Evolutionary conservation across 1,140 invertebrate genomes (phyloP).

Genomic region (Megalonaias nervosa): DNA sequence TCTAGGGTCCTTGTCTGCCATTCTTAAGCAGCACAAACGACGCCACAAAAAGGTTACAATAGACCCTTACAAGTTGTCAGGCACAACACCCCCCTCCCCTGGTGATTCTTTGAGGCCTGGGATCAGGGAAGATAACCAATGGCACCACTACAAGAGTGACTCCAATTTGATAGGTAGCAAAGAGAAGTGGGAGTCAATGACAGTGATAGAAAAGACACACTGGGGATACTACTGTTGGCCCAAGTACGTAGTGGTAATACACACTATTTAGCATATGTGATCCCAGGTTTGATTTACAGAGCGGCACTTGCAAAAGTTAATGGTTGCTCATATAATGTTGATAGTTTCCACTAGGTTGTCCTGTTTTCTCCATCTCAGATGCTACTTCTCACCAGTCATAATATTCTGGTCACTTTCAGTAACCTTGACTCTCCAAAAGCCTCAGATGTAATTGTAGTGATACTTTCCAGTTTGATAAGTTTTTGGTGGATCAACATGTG

Average conservation of each 20-base stretch:
- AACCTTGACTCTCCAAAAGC: too few relatives aligned
- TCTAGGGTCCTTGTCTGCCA: conserved; percentile 72
- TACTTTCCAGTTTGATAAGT: too few relatives aligned
- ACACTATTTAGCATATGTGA: too few relatives aligned
- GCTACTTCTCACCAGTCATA: too few relatives aligned
- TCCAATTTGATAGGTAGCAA: conserved; percentile 74
- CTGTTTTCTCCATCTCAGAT: too few relatives aligned
- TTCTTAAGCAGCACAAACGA: conserved; percentile 85
- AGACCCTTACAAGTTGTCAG: conserved; percentile 70
- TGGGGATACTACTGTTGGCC: conserved; percentile 90
- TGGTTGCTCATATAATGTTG: too few relatives aligned
- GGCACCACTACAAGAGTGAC: conserved; percentile 80
- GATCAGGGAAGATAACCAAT: conserved; percentile 79
- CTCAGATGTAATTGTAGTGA: too few relatives aligned
- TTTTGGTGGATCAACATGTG: too few relatives aligned
- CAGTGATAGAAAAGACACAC: conserved; percentile 80
- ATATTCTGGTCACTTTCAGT: too few relatives aligned
- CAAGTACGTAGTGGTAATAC: conserved; percentile 70
- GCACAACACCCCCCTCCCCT: conserved; percentile 12
- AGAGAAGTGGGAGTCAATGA: conserved; percentile 81
- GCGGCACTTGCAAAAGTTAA: too few relatives aligned
- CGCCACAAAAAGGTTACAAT: conserved; percentile 77
- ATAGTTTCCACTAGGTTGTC: too few relatives aligned
- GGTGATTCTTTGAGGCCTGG: conserved; percentile 67
- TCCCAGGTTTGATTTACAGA: too few relatives aligned